These are phyloP conservation scores for Mythimna impura DNA, from an alignment of 2,888 invertebrate genomes.

Conservation along the genomic window DNA sequence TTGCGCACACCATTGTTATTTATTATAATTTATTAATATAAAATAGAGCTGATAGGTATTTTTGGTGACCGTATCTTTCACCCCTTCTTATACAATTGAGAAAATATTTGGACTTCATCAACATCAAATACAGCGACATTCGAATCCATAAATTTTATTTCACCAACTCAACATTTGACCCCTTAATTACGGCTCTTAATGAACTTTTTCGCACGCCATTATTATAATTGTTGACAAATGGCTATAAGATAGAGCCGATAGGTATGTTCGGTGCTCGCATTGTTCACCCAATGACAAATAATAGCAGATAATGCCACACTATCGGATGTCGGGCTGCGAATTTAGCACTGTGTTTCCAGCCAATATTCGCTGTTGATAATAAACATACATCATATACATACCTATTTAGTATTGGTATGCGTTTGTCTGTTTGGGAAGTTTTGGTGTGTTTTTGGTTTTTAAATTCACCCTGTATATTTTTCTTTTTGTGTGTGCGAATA, in stretches of 20 bases:
- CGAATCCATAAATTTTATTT: slow-evolving; percentile 21
- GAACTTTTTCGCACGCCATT: slow-evolving; percentile 70
- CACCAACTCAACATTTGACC: slow-evolving; percentile 46
- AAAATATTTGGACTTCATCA: background rate
- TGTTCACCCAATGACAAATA: slow-evolving; percentile 89
- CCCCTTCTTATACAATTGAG: slow-evolving; percentile 87
- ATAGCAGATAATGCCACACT: slow-evolving; percentile 89
- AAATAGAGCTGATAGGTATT: slow-evolving; percentile 78
- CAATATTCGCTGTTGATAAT: slow-evolving; percentile 88
- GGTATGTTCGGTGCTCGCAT: slow-evolving; percentile 80
- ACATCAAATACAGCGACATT: background rate
- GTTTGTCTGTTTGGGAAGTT: slow-evolving; percentile 26
- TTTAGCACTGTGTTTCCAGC: slow-evolving; percentile 88
- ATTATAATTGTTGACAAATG: slow-evolving; percentile 84
- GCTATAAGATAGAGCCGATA: slow-evolving; percentile 80
- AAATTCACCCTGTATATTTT: background rate
- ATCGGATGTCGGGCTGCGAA: slow-evolving; percentile 87
- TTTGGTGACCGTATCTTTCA: slow-evolving; percentile 85
- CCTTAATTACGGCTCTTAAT: slow-evolving; percentile 62
- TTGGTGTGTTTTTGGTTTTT: slow-evolving; percentile 11
- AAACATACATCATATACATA: slow-evolving; percentile 80
- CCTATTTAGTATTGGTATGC: slow-evolving; percentile 42
- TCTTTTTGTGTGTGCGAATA: background rate
- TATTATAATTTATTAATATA: slow-evolving; percentile 56
- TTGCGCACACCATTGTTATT: slow-evolving; percentile 66